These are phyloP conservation scores for Phenganax stokvisi DNA, from an alignment of 92 coral and sea anemone genomes.

Conservation along the genomic window DNA sequence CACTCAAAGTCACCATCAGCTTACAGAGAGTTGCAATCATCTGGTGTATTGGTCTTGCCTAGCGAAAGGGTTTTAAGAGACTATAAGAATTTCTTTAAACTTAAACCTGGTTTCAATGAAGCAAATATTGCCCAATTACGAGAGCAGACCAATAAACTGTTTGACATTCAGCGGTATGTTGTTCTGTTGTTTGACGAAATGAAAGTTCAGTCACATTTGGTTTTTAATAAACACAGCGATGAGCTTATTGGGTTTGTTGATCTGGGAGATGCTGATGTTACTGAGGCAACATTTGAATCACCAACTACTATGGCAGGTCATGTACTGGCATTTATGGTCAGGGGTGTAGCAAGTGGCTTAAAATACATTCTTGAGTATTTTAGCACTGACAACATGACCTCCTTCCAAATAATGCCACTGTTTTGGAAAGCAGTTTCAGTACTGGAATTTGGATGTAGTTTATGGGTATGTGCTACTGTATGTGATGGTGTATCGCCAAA, in stretches of 20 bases:
- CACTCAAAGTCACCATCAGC: no score
- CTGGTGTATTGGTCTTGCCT: no score
- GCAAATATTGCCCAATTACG: no score
- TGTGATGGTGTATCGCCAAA: slow-evolving; percentile 27
- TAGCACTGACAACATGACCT: background rate
- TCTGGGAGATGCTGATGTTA: slow-evolving; percentile 43
- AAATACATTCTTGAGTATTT: slow-evolving; percentile 10
- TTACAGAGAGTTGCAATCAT: no score
- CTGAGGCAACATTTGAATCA: slow-evolving; percentile 33
- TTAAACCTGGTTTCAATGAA: no score
- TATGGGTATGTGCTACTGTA: slow-evolving; percentile 18
- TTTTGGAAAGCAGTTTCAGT: slow-evolving; percentile 25
- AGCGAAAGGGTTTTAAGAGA: no score
- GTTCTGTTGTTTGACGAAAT: no score
- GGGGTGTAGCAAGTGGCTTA: slow-evolving; percentile 42
- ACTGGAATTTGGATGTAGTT: background rate
- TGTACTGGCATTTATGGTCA: slow-evolving; percentile 40
- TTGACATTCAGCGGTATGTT: no score
- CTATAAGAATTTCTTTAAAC: no score
- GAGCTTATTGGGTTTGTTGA: slow-evolving; percentile 54
- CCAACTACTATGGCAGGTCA: slow-evolving; percentile 36
- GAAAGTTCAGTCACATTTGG: no score
- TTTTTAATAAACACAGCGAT: slow-evolving; percentile 45
- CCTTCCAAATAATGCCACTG: slow-evolving; percentile 15
- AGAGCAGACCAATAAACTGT: no score